Evolutionary conservation across 2,888 invertebrate genomes (phyloP).

Genomic region (Siphonodentalium dalli): DNA sequence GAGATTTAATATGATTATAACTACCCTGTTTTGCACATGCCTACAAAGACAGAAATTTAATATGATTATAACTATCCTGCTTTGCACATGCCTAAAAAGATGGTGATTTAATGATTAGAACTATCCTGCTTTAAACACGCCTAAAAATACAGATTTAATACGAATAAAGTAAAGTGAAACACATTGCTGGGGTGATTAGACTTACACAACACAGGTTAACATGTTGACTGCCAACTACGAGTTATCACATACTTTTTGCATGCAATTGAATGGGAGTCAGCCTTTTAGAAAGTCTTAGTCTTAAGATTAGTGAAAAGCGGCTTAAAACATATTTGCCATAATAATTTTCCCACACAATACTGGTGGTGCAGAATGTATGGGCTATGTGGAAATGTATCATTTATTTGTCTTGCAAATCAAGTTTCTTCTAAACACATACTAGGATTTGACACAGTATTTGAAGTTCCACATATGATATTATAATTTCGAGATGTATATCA

Average conservation of each 20-base stretch:
- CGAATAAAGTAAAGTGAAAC: slow-evolving; percentile 1
- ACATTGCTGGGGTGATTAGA: not conserved
- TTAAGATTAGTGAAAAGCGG: too few species aligned
- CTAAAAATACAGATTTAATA: slow-evolving; percentile 20
- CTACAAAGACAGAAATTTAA: slow-evolving; percentile 19
- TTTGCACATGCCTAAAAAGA: not conserved
- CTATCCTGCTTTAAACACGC: slow-evolving; percentile 36
- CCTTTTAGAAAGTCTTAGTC: too few species aligned
- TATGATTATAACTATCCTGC: not conserved
- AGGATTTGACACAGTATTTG: too few species aligned
- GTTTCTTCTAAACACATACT: too few species aligned
- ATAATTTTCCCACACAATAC: too few species aligned
- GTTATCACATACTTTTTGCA: not conserved
- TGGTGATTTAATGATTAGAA: slow-evolving; percentile 9
- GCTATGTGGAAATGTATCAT: too few species aligned
- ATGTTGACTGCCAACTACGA: not conserved
- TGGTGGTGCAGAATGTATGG: too few species aligned
- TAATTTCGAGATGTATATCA: too few species aligned
- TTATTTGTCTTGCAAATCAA: too few species aligned
- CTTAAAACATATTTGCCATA: too few species aligned
- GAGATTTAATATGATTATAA: slow-evolving; percentile 9
- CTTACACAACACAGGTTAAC: not conserved
- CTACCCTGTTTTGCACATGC: slow-evolving; percentile 36
- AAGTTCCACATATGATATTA: too few species aligned
- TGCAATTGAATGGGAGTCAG: too few species aligned